Base-by-base conservation (phyloP, 2,113 vertebrate species). In the Plotosus lineatus region DNA sequence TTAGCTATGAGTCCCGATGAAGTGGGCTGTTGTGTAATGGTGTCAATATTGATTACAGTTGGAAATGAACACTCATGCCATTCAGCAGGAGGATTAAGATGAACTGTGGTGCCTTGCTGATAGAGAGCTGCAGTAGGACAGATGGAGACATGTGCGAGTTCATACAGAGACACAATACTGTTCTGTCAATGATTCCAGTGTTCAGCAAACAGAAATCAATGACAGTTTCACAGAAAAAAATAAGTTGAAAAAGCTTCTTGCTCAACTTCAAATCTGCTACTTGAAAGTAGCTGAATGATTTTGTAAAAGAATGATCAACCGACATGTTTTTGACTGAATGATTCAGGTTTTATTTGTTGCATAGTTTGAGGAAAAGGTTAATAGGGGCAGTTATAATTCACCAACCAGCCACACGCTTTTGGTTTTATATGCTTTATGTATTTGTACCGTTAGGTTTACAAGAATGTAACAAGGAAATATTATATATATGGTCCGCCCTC, bases 11-110 rank as follows among this genome's bases (percentile, higher is more conserved):
- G 66, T 58, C 66, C 73, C 46, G 17, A 31, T 40, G 33, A 55
- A 38, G 65, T 46, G 3, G 55, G 11, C 9, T n/a, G 31, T 85
- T 63, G 38, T 28, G 26, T 81, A 61, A 76, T 69, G 74, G 50
- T 51, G 44, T 81, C 55, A 81, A 44, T 77, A 83, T 80, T 83
- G 71, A 87, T 87, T 78, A 40, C 69, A 66, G 4, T 36, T 78
- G 74, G 75, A 58, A 77, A 53, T 76, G 71, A 84, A 76, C 31
- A 61, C 21, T 55, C 44, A 44, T 77, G 53, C 68, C 72, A 78
- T 63, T 58, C 33, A 74, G 48, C 21, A 50, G 65, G 38, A 75
- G 56, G n/a, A 46, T 73, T 31, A 53, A 53, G 55, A 56, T 23
- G 60, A 79, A 83, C 56, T 75, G n/a, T 58, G 55, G 68, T 28